These are phyloP conservation scores for Yponomeuta evonymella DNA, from an alignment of 2,888 invertebrate species.

Conservation along the genomic window DNA sequence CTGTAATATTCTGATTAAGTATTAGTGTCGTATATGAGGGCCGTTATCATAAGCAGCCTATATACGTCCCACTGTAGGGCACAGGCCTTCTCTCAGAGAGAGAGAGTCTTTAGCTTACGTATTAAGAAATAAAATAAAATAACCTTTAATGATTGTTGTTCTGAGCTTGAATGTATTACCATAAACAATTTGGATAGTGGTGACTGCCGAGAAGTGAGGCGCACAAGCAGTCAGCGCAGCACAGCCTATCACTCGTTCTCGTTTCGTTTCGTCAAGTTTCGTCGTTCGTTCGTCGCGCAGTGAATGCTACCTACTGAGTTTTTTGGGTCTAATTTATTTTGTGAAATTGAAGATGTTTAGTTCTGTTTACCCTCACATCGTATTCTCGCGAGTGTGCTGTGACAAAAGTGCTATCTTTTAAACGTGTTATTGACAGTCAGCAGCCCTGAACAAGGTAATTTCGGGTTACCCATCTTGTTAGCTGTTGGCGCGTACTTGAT, in stretches of 20 bases:
- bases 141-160: too few relatives aligned
- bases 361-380: neutral
- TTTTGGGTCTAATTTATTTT: neutral
- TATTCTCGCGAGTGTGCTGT: neutral
- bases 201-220: too few relatives aligned
- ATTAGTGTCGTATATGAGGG: too few relatives aligned
- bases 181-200: too few relatives aligned
- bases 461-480: conserved; percentile 29
- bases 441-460: conserved; percentile 11
- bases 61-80: too few relatives aligned
- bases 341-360: neutral
- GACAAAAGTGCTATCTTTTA: neutral
- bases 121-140: too few relatives aligned
- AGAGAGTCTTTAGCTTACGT: too few relatives aligned
- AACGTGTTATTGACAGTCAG: neutral
- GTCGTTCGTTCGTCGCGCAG: neutral
- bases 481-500: conserved; percentile 52
- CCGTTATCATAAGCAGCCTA: too few relatives aligned
- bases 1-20: too few relatives aligned
- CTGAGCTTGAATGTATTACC: too few relatives aligned
- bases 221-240: too few relatives aligned
- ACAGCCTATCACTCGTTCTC: neutral
- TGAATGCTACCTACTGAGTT: neutral
- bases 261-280: neutral
- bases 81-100: too few relatives aligned